Evolutionary conservation across 2,888 invertebrate species (phyloP).

Genomic region (Mechanitis mazaeus): DNA sequence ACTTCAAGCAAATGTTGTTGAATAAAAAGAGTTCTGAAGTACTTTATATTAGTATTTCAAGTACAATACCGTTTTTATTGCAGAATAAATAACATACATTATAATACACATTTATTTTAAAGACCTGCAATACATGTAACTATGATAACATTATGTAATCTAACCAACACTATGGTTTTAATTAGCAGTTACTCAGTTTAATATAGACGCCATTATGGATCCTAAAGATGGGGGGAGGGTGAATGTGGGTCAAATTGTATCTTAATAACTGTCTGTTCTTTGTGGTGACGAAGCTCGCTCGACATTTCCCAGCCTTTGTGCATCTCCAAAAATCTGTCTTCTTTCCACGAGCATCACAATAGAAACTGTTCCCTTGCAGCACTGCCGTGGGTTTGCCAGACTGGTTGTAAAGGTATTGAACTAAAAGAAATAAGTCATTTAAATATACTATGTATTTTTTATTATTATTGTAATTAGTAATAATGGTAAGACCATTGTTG

Average conservation of each 20-base stretch:
- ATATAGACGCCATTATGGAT: conserved; percentile 17
- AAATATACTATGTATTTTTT: background rate
- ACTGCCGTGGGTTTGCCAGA: background rate
- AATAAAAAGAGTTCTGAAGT: too few relatives aligned
- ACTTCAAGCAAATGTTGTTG: background rate
- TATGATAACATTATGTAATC: too few relatives aligned
- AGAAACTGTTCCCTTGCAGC: background rate
- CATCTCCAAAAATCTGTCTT: conserved; percentile 33
- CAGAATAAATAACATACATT: too few relatives aligned
- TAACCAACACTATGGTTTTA: too few relatives aligned
- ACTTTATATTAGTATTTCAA: too few relatives aligned
- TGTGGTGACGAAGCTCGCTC: conserved; percentile 28
- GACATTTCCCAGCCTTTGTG: conserved; percentile 35
- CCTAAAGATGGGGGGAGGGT: conserved; percentile 14
- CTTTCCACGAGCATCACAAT: background rate
- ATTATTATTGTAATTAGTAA: too few relatives aligned
- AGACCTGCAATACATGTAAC: too few relatives aligned
- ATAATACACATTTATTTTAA: background rate
- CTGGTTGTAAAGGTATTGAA: background rate
- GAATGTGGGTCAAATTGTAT: conserved; percentile 12
- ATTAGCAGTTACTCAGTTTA: conserved; percentile 5
- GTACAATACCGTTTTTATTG: too few relatives aligned
- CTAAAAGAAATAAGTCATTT: background rate
- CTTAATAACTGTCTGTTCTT: conserved; percentile 10
- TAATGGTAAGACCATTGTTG: too few relatives aligned